These are phyloP conservation scores for Heliornis fulica DNA, from an alignment of 2,113 vertebrate species.

Conservation along the genomic window DNA sequence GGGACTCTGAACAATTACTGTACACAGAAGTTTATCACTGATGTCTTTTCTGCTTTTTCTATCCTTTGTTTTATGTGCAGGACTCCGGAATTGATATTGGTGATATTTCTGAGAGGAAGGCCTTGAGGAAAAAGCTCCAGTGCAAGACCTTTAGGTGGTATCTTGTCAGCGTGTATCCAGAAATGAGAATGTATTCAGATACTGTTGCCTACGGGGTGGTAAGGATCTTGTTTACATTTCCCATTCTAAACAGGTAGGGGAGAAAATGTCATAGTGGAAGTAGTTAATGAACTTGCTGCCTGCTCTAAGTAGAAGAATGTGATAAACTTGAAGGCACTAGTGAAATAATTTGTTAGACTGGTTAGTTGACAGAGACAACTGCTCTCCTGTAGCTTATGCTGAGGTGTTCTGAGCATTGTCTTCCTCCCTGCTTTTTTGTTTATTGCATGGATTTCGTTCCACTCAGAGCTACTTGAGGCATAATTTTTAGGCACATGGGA, in stretches of 20 bases:
- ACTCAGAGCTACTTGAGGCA: neutral
- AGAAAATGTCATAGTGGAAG: neutral
- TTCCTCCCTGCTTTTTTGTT: neutral
- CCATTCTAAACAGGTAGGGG: neutral
- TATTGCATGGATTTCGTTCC: neutral
- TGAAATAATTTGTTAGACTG: neutral
- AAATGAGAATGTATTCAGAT: conserved; percentile 97
- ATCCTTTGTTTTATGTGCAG: conserved; percentile 64
- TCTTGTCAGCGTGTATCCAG: conserved; percentile 94
- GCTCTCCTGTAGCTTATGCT: neutral
- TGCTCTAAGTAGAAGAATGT: neutral
- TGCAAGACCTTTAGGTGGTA: conserved; percentile 99
- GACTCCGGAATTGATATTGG: conserved; percentile 97
- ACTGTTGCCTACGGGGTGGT: conserved; percentile 93
- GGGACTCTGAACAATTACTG: neutral
- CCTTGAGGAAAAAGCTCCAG: conserved; percentile 91
- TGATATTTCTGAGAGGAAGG: conserved; percentile 91
- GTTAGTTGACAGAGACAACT: neutral
- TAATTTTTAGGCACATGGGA: neutral
- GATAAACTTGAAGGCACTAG: neutral
- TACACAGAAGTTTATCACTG: neutral
- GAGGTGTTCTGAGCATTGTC: neutral
- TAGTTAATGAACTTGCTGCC: neutral
- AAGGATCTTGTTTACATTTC: conserved; percentile 61
- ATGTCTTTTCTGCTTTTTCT: neutral